Percentiles rank a stretch among this genome's conserved stretches.
phyloP scores from a whole-genome alignment of 35 echinoderm and acorn worm genomes.

The Hemicentrotus pulcherrimus region DNA sequence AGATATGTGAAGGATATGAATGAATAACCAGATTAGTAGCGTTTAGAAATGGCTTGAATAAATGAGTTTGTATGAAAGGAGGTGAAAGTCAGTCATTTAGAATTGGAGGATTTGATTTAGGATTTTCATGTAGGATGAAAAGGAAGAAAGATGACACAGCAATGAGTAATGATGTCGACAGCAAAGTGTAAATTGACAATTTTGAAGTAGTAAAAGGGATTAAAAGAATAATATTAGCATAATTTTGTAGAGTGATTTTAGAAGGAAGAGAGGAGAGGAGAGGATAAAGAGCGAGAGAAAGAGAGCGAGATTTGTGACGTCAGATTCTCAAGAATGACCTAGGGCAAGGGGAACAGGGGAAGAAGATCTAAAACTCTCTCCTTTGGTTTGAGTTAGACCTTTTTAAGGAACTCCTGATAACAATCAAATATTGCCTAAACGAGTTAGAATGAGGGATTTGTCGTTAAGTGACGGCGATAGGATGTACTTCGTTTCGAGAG shows the following conservation, averaged over 20 bases:
- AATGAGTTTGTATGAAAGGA: neutral
- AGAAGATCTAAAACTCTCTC: conserved; percentile 4
- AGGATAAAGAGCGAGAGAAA: neutral
- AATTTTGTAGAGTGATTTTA: neutral
- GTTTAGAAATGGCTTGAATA: no score
- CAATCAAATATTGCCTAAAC: conserved; percentile 43
- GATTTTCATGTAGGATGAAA: no score
- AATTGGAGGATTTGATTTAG: neutral
- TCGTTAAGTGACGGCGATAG: conserved; percentile 36
- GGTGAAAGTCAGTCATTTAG: neutral
- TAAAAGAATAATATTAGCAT: neutral
- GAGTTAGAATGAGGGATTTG: conserved; percentile 45
- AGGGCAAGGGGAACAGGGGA: neutral
- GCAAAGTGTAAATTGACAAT: neutral
- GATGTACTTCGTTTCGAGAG: conserved; percentile 23
- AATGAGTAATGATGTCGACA: neutral
- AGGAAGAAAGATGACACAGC: neutral
- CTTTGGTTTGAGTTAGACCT: conserved; percentile 37
- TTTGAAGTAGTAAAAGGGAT: neutral
- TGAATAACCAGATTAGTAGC: no score
- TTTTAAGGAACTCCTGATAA: conserved; percentile 35
- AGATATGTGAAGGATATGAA: no score
- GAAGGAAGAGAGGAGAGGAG: neutral
- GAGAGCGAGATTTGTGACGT: neutral
- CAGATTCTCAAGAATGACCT: neutral